These are phyloP conservation scores for Dinoponera quadriceps DNA, from an alignment of 1,140 invertebrate species.

Conservation along the genomic window DNA sequence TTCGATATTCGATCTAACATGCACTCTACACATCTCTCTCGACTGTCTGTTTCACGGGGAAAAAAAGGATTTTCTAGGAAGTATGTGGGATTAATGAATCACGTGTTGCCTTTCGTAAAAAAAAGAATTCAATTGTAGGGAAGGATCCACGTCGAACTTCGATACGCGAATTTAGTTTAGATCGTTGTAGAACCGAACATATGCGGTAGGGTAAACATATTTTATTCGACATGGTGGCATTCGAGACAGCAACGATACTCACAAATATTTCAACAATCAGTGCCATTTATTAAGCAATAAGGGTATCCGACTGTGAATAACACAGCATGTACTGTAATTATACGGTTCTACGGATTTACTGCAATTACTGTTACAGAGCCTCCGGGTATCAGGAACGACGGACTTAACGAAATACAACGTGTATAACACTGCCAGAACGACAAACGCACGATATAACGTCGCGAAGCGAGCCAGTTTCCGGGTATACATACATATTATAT, in stretches of 20 bases:
- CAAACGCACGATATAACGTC: conserved; percentile 34
- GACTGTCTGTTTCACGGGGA: conserved; percentile 55
- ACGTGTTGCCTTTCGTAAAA: conserved; percentile 83
- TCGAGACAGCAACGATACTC: conserved; percentile 74
- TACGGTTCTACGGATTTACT: conserved; percentile 66
- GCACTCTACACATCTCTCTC: conserved; percentile 38
- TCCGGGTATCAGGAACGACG: conserved; percentile 68
- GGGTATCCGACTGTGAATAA: conserved; percentile 74
- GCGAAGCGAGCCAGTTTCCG: conserved; percentile 54
- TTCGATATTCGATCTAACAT: conserved; percentile 24
- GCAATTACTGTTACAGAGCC: conserved; percentile 62
- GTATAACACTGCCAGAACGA: conserved; percentile 76
- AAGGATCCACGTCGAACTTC: conserved; percentile 70
- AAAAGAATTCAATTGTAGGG: conserved; percentile 78
- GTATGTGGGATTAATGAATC: conserved; percentile 78
- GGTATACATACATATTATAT: not conserved
- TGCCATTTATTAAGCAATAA: conserved; percentile 85
- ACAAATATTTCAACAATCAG: conserved; percentile 80
- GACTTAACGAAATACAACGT: conserved; percentile 72
- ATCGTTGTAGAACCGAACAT: conserved; percentile 63
- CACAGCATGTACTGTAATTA: conserved; percentile 61
- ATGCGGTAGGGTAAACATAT: conserved; percentile 56
- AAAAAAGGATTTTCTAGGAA: conserved; percentile 69
- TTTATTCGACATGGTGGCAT: conserved; percentile 57
- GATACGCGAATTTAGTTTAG: conserved; percentile 73